Conservation (phyloP, 2,113 vertebrate species). For the Shinisaurus crocodilurus region DNA sequence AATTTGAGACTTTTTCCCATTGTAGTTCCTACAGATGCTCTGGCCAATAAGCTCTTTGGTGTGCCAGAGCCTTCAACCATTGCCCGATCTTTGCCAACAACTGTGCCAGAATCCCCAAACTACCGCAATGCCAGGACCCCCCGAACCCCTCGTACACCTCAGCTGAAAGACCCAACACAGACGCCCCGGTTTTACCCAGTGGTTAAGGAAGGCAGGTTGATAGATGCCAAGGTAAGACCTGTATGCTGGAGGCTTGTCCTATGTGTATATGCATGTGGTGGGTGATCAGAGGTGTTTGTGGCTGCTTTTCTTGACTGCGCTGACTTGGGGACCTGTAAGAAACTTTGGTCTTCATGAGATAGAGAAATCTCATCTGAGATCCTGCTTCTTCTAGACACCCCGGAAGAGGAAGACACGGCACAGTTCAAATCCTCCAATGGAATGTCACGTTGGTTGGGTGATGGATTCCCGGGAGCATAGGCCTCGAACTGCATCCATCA, state of each 20-base stretch:
- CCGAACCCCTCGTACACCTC: conserved; percentile 93
- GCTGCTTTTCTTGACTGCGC: background rate
- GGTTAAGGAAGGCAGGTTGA: conserved; percentile 94
- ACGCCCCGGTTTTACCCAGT: conserved; percentile 97
- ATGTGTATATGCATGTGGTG: rapidly evolving
- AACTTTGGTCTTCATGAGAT: no score
- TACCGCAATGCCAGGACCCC: conserved; percentile 93
- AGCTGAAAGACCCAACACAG: conserved; percentile 92
- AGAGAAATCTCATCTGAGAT: rapidly evolving
- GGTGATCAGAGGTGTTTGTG: background rate
- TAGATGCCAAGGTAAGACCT: conserved; percentile 91
- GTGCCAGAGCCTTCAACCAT: conserved; percentile 91
- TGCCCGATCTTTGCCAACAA: conserved; percentile 94
- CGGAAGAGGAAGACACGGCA: conserved; percentile 98
- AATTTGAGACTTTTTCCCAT: rapidly evolving
- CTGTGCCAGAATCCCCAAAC: conserved; percentile 96
- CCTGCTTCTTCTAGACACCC: conserved; percentile 82
- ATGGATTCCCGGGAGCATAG: conserved; percentile 98
- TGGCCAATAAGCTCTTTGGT: conserved; percentile 97
- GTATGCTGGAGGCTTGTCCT: background rate
- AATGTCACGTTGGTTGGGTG: conserved; percentile 98
- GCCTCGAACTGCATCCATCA: conserved; percentile 94
- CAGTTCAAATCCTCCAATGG: conserved; percentile 97
- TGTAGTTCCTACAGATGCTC: conserved; percentile 93
- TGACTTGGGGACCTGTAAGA: background rate